Evolutionary conservation across 2,797 vertebrate species (phyloP), one percentile per base, ranked within the genome.

Genomic region (Eidolon dupreanum): DNA sequence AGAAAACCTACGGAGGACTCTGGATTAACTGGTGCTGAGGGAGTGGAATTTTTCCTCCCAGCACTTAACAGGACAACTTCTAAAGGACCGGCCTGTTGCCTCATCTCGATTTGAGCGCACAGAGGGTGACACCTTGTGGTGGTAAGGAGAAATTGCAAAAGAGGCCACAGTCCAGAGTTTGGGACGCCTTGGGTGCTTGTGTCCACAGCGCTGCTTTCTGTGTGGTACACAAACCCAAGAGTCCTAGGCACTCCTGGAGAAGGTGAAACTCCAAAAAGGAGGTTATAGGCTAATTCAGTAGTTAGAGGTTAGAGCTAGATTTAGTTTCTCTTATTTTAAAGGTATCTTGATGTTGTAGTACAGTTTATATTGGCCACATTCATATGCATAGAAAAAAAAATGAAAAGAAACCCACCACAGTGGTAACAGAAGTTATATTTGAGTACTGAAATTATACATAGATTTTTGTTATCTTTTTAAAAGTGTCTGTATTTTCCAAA

Each of bases 81-180:
- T 77, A 6, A 73, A 10, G 33, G 49, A 16, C n/a, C 3, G 38
- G 38, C 15, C 6, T 2, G 11, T 13, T 2, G 3, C 0, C 6
- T 53, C 31, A 55, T n/a, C 31, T 38, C 24, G 63, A 24, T 22
- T 66, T 73, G 57, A 89, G 28, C 4, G 5, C 5, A 49, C 75
- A 77, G 83, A 85, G 55, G 81, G 79, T 66, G 97, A 65, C 95
- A 81, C 26, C 94, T 95, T 68, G 92, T 96, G 96, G 92, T 88
- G 2, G 1, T 0, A 0, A 26, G 0, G 41, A 73, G 92, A 31
- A 90, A 88, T n/a, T 85, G 63, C 88, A 95, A 49, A 63, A 81
- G 83, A 49, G 73, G 63, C n/a, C 33, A 1, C 33, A 20, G 24
- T 11, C 20, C 16, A 2, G n/a, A 0, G 28, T 0, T n/a, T 0